These are phyloP conservation scores for Epirrhoe alternata DNA, from an alignment of 2,888 invertebrate genomes.

Conservation along the genomic window DNA sequence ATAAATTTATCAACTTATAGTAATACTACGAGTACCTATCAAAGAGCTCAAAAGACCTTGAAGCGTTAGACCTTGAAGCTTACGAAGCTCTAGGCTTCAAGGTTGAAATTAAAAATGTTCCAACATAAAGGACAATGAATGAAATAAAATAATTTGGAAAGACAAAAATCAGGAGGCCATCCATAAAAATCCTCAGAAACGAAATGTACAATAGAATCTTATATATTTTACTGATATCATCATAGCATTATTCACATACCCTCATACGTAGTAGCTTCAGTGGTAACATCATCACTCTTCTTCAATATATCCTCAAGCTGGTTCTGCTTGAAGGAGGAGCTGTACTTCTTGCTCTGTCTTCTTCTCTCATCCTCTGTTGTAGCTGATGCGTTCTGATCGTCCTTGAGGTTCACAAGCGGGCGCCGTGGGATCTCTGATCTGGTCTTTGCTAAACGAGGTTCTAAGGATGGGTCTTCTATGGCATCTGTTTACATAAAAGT, in stretches of 20 bases:
- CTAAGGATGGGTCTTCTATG: constrained; percentile 68
- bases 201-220: no score
- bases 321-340: constrained; percentile 74
- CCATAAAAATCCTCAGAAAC: background rate
- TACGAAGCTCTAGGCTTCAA: no score
- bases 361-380: constrained; percentile 77
- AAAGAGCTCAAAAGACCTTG: no score
- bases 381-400: constrained; percentile 75
- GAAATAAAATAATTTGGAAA: no score
- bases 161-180: no score
- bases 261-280: constrained; percentile 61
- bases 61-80: no score
- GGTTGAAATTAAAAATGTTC: no score
- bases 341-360: constrained; percentile 80
- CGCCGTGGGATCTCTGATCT: constrained; percentile 66
- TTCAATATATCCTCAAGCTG: constrained; percentile 70
- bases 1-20: no score
- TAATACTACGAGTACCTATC: no score
- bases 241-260: constrained; percentile 51
- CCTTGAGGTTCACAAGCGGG: constrained; percentile 69
- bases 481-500: constrained; percentile 53
- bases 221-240: no score
- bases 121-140: no score
- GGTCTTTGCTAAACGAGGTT: constrained; percentile 51
- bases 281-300: constrained; percentile 60